These are phyloP conservation scores for Drosophila paranaensis DNA, from an alignment of 2,888 invertebrate genomes.

Conservation along the genomic window DNA sequence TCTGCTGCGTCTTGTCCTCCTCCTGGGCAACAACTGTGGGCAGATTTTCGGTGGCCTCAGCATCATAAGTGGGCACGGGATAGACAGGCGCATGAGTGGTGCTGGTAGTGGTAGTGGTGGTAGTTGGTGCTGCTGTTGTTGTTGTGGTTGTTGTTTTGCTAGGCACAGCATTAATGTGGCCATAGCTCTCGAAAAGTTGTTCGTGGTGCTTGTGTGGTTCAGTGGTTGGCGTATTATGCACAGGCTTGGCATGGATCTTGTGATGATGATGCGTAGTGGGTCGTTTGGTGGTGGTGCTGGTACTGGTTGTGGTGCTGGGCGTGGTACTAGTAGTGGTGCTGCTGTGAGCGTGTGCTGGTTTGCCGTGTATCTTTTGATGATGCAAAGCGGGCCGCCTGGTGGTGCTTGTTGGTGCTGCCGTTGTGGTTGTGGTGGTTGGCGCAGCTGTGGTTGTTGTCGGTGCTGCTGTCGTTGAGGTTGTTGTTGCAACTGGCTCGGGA, in stretches of 20 bases:
- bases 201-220: conserved; percentile 43
- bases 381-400: conserved; percentile 51
- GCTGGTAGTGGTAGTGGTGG: conserved; percentile 39
- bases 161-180: conserved; percentile 47
- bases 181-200: conserved; percentile 47
- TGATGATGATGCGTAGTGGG: conserved; percentile 52
- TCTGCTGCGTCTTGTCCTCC: conserved; percentile 33
- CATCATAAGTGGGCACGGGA: conserved; percentile 71
- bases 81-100: conserved; percentile 63
- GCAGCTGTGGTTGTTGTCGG: conserved; percentile 35
- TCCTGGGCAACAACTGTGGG: conserved; percentile 25
- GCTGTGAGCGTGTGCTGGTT: conserved; percentile 15
- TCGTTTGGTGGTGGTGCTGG: conserved; percentile 27
- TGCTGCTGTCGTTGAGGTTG: not conserved
- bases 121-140: conserved; percentile 19
- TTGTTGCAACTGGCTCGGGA: conserved; percentile 17
- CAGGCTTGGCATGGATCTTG: conserved; percentile 54
- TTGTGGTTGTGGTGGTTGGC: conserved; percentile 18
- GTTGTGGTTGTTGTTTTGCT: conserved; percentile 29
- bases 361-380: conserved; percentile 56
- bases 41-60: conserved; percentile 35
- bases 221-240: conserved; percentile 41
- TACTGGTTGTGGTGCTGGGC: not conserved
- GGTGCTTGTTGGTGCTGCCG: conserved; percentile 33
- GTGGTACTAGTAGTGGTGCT: conserved; percentile 38